Evolutionary conservation across 2,888 invertebrate species (phyloP).

Genomic region (Lasioglossum morio): DNA sequence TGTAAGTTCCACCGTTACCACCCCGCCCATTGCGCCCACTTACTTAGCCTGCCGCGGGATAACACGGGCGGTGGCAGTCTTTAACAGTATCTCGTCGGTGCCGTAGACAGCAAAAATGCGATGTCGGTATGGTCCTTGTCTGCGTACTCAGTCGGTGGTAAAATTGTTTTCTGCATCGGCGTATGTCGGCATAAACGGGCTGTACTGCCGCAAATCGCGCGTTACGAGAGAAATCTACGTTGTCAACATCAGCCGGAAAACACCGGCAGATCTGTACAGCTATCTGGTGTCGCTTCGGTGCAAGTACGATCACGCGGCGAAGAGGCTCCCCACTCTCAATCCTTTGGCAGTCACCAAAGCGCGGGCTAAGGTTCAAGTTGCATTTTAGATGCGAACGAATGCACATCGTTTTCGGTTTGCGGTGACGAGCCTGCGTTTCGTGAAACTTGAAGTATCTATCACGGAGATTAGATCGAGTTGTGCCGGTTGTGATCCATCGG

Average conservation of each 20-base stretch:
- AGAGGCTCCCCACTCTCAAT: constrained; percentile 55
- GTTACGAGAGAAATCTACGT: neutral
- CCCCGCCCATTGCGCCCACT: too few relatives aligned
- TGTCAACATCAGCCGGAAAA: neutral
- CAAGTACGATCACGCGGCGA: neutral
- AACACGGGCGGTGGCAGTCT: too few relatives aligned
- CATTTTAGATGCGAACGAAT: constrained; percentile 84
- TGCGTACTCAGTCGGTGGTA: neutral
- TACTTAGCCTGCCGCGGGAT: too few relatives aligned
- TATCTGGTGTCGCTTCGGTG: constrained; percentile 27
- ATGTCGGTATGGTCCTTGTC: neutral
- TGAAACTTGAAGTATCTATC: constrained; percentile 46
- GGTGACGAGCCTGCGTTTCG: constrained; percentile 62
- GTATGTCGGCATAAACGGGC: neutral
- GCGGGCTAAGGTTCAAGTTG: constrained; percentile 83
- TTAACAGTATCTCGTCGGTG: too few relatives aligned
- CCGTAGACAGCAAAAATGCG: too few relatives aligned
- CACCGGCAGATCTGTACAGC: constrained; percentile 9
- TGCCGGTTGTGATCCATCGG: constrained; percentile 40
- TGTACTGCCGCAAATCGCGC: too few relatives aligned
- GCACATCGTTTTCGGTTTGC: constrained; percentile 80
- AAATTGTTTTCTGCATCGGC: neutral
- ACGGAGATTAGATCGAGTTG: constrained; percentile 32
- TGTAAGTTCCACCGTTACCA: too few relatives aligned
- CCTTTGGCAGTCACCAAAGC: constrained; percentile 75